These are phyloP conservation scores for Labeo calbasu DNA, from an alignment of 2,797 vertebrate genomes.

Conservation along the genomic window DNA sequence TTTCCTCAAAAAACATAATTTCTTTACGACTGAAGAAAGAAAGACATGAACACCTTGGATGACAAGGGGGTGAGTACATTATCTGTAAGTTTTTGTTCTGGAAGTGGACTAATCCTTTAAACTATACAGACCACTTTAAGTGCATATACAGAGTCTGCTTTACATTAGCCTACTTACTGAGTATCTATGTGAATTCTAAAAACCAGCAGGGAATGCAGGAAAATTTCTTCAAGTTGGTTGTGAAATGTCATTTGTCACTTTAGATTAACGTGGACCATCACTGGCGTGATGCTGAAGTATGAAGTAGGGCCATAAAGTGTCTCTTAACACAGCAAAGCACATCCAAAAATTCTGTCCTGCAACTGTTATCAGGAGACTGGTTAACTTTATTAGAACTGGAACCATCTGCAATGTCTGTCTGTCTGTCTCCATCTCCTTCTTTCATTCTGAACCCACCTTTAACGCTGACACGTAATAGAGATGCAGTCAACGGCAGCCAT, in stretches of 20 bases:
- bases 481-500: conserved; percentile 40
- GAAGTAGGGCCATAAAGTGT: conserved; percentile 29
- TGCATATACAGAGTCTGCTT: conserved; percentile 10
- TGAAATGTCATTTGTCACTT: conserved; percentile 49
- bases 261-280: conserved; percentile 37
- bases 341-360: conserved; percentile 33
- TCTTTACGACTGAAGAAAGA: no score
- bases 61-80: no score
- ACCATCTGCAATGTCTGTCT: conserved; percentile 40
- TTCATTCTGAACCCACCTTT: conserved; percentile 27
- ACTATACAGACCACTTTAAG: conserved; percentile 10
- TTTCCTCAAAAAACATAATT: no score
- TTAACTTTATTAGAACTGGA: conserved; percentile 49
- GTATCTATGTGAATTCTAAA: conserved; percentile 35
- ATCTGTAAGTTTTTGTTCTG: no score
- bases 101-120: neutral
- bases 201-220: conserved; percentile 34
- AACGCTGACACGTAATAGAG: conserved; percentile 31
- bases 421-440: conserved; percentile 24
- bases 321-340: conserved; percentile 29
- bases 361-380: conserved; percentile 37
- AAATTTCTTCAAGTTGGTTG: conserved; percentile 45
- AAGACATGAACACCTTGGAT: no score
- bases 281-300: conserved; percentile 11
- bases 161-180: conserved; percentile 33